Conservation (phyloP, 2,113 vertebrate genomes). For the Oreocharis arfaki region DNA sequence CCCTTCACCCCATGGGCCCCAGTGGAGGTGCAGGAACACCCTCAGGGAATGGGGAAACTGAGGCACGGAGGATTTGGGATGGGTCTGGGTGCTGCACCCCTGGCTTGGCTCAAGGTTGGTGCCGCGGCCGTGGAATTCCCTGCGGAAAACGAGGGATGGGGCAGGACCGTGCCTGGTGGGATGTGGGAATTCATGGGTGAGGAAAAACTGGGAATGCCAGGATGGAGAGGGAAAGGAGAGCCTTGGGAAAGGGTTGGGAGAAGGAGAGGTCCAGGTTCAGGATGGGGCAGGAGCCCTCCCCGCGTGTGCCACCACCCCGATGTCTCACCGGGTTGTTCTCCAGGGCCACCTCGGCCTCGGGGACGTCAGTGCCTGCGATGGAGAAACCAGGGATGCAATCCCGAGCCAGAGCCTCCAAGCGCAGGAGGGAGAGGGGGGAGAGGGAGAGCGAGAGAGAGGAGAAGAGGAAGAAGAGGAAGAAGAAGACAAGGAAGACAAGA, state of each 20-base stretch:
- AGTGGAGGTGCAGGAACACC: background rate
- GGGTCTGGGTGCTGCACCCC: background rate
- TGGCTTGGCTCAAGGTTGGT: rapidly evolving
- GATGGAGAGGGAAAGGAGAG: background rate
- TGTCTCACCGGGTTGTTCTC: conserved; percentile 24
- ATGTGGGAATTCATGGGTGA: background rate
- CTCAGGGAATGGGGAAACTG: background rate
- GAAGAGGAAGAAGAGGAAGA: too few relatives aligned
- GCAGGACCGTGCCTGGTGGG: rapidly evolving
- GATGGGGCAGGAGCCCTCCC: background rate
- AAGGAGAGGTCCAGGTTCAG: rapidly evolving
- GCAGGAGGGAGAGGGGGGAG: too few relatives aligned
- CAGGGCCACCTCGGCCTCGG: rapidly evolving
- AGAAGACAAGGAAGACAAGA: too few relatives aligned
- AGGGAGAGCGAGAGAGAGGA: too few relatives aligned
- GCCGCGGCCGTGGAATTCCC: rapidly evolving
- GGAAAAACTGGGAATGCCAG: background rate
- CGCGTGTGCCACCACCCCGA: rapidly evolving
- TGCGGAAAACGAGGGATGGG: background rate
- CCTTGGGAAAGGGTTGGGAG: background rate
- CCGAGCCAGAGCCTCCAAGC: rapidly evolving
- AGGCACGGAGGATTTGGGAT: background rate
- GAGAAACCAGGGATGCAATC: background rate
- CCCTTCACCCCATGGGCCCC: background rate
- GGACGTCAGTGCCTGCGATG: background rate